Evolutionary conservation across 1,140 invertebrate genomes (phyloP).

Genomic region (Lepidostoma basale): DNA sequence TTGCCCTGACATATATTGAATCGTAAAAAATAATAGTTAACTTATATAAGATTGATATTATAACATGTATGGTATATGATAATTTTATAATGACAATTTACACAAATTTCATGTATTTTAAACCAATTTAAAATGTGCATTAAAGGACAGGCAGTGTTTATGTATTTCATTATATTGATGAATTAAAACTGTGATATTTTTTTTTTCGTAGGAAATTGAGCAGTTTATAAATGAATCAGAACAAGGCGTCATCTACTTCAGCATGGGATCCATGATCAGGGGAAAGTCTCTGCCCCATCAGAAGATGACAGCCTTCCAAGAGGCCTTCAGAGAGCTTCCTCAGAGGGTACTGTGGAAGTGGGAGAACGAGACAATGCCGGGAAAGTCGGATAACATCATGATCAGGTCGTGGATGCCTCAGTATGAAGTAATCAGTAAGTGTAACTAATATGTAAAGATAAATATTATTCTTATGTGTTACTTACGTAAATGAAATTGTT

Average conservation of each 20-base stretch:
- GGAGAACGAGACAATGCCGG: constrained; percentile 60
- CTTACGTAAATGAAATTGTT: no score
- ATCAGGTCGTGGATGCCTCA: constrained; percentile 69
- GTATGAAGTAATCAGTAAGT: constrained; percentile 63
- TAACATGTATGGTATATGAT: no score
- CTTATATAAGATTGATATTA: no score
- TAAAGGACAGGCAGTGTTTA: no score
- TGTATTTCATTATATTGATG: no score
- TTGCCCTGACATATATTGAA: no score
- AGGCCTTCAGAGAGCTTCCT: constrained; percentile 61
- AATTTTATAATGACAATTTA: no score
- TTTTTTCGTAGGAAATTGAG: constrained; percentile 61
- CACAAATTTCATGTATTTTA: background rate
- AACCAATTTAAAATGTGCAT: background rate
- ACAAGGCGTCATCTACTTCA: constrained; percentile 69
- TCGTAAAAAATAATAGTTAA: no score
- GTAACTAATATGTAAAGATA: no score
- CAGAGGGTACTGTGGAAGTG: constrained; percentile 70
- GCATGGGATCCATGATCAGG: constrained; percentile 64
- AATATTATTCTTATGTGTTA: no score
- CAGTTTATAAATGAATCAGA: constrained; percentile 65
- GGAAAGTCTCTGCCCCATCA: constrained; percentile 55
- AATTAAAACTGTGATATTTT: background rate
- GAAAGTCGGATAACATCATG: constrained; percentile 62
- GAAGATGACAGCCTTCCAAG: constrained; percentile 57